Evolutionary conservation across 2,113 vertebrate genomes (phyloP).

Genomic region (Pluvianellus socialis): DNA sequence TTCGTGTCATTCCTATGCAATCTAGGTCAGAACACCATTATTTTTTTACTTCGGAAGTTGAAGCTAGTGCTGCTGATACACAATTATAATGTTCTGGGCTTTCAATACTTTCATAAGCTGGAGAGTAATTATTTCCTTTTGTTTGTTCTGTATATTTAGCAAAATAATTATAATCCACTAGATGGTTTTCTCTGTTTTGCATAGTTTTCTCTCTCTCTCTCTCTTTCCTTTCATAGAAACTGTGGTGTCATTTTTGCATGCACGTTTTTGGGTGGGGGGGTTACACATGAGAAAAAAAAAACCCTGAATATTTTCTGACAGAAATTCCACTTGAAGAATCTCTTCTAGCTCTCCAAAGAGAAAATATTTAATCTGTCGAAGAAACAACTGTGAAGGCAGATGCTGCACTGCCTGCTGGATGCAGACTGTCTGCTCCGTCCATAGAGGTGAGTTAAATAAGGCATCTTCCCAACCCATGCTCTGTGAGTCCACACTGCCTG

Average conservation of each 20-base stretch:
- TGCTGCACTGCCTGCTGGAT: background rate
- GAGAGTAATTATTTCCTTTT: conserved; percentile 29
- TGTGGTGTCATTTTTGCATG: background rate
- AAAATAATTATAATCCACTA: conserved; percentile 43
- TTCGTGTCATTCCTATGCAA: background rate
- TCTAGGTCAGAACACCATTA: background rate
- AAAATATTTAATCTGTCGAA: background rate
- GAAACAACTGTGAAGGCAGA: background rate
- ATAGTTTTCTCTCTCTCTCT: background rate
- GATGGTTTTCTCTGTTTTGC: background rate
- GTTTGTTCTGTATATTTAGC: conserved; percentile 44
- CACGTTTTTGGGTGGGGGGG: background rate
- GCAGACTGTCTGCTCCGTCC: background rate
- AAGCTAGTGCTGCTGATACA: background rate
- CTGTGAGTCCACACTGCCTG: background rate
- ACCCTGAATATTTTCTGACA: background rate
- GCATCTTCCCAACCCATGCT: background rate
- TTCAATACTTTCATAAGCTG: background rate
- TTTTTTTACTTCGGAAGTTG: background rate
- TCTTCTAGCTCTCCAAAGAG: background rate
- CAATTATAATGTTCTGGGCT: conserved; percentile 17
- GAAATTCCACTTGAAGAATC: background rate
- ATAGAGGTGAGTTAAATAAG: background rate
- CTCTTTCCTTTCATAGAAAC: background rate
- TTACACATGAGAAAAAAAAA: background rate